Base-by-base conservation (phyloP, 2,113 vertebrate species). In the Syrrhaptes paradoxus region DNA sequence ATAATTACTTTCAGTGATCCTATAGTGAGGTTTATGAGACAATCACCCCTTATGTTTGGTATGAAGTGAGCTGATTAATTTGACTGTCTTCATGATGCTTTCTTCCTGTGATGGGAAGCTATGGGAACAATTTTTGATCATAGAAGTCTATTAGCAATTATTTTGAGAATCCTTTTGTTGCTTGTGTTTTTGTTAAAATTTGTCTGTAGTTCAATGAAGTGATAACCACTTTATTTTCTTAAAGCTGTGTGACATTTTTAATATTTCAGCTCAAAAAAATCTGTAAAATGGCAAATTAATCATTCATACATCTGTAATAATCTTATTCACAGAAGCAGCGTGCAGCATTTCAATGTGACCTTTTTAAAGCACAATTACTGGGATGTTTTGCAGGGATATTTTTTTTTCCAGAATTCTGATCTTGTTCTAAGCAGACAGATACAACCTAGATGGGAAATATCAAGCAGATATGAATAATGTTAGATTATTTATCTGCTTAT, bases 231-330 rank as follows among this genome's bases (percentile, higher is more conserved):
- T 63, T 28, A 48, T 81, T 89, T 76, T 68, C 25, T 73, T 0
- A 4, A 76, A 52, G 18, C 20, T 45, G 2, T 51, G 20, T 74
- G 70, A 22, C 36, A 24, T 34, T 82, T 87, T 26, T 45, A 72
- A 29, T 90, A 55, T 88, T 93, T 86, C 8, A 46, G 6, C 26
- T 84, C 4, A 22, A 31, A 66, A 43, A 78, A 52, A 28, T 13
- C 24, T 52, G 31, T 78, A 48, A 93, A 88, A 88, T 67, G 59
- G 41, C 41, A 94, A 75, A 88, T 91, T 90, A 92, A 80, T 94
- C 89, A 73, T 58, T 62, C 6, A 7, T 73, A 59, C 10, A 54
- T 87, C 43, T 90, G 51, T 66, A 88, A 48, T 52, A 45, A 58
- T 85, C 34, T 72, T 87, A 55, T 46, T 87, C 61, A 57, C 15